phyloP scores from a whole-genome alignment of 2,113 vertebrate species.

The Saccopteryx leptura region DNA sequence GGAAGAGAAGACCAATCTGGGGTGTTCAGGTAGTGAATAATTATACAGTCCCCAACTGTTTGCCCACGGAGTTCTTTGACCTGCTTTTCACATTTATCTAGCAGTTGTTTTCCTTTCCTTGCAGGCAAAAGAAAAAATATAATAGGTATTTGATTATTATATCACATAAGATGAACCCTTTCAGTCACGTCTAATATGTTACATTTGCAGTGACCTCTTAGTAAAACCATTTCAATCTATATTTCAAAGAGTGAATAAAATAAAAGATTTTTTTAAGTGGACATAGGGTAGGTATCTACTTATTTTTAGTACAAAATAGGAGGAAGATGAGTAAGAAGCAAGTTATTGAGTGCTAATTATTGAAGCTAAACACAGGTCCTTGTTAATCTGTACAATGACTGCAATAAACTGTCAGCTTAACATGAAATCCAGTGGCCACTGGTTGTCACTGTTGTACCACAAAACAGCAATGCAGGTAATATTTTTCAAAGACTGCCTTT shows the following conservation, averaged over 20 bases:
- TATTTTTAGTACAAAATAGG: neutral
- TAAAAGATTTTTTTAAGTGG: neutral
- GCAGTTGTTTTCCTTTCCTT: neutral
- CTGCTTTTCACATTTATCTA: constrained; percentile 7
- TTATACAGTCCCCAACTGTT: neutral
- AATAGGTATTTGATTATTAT: neutral
- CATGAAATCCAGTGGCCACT: constrained; percentile 80
- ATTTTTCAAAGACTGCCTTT: constrained; percentile 32
- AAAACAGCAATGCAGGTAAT: constrained; percentile 28
- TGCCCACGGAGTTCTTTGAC: neutral
- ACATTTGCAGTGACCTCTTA: neutral
- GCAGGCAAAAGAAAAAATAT: neutral
- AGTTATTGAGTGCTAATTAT: neutral
- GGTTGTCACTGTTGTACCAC: constrained; percentile 91
- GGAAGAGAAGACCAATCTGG: neutral
- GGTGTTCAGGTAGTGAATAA: neutral
- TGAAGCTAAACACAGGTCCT: neutral
- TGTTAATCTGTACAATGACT: neutral
- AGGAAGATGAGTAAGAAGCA: neutral
- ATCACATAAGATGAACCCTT: neutral
- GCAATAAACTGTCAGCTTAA: neutral
- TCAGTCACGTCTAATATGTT: neutral
- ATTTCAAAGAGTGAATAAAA: neutral
- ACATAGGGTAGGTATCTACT: neutral
- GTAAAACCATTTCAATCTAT: neutral